Base-by-base conservation (phyloP, 2,888 invertebrate species). In the Euclidia mi region DNA sequence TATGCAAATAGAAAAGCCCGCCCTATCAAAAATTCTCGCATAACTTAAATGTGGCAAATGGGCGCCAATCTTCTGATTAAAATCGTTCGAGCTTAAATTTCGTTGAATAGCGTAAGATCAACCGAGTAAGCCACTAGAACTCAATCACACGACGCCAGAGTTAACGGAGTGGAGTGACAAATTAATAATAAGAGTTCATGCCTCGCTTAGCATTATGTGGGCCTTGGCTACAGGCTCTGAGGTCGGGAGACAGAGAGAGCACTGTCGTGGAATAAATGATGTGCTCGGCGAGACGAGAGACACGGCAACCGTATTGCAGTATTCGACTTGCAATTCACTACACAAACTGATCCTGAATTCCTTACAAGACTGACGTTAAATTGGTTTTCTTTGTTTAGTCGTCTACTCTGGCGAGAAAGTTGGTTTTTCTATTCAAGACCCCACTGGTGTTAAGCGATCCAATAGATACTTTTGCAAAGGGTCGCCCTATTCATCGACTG, bases 261-360 rank as follows among this genome's bases (percentile, higher is more conserved):
- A 79, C 62, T 78, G 79, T 76, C 76, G 77, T 76, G 84, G 84
- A 81, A 77, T 71, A 63, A 85, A 81, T 78, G 78, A 75, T 71
- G 72, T 61, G 63, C 59, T 60, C 72, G 69, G 45, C 71, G 76
- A 78, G 71, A 75, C 69, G 79, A 61, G 53, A 60, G 48, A 50
- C 65, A 55, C 47, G 60, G 25, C 43, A 44, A 48, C 18, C 28
- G 48, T 47, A 59, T 51, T 68, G 46, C 42, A 61, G 43, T 47
- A 58, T 34, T 35, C 34, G n/a, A 18, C 34, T 48, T 17, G 41
- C 35, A 34, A 25, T 3, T 10, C n/a, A 14, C 17, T 10, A 40
- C 14, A 44, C 35, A 29, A 43, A 42, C 25, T 32, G 31, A 42
- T 18, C 11, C 18, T 18, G 3, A 32, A 37, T 34, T 43, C 11